Evolutionary conservation across 2,797 vertebrate species (phyloP), one percentile per base, ranked within the genome.

Genomic region (Myotis vivesi): DNA sequence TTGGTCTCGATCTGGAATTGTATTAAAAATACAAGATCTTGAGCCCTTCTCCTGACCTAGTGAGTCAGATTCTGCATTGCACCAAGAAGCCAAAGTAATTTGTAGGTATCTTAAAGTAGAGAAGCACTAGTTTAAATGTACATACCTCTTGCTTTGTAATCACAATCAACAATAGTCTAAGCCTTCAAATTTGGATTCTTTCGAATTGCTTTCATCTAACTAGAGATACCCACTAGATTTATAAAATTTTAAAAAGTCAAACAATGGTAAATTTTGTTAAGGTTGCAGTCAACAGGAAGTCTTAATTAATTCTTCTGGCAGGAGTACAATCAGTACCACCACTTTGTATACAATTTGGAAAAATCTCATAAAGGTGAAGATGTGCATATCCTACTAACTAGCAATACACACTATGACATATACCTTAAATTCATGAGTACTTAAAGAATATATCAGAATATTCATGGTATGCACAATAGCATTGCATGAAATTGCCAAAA

Each of bases 141-240:
- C 3, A 53, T n/a, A 79, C 5, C 15, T 88, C 13, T 64, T 89
- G 62, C 23, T 79, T 94, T 66, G 25, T 85, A 72, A 66, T 62
- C 25, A 41, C 33, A 66, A 46, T 38, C 12, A 53, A 22, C 30
- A 46, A 72, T 41, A 92, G 12, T 73, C 33, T 79, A 66, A 41
- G 46, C 53, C n/a, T 83, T 79, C 44, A 80, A 71, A 89, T 89
- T 89, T 57, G 57, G 59, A 81, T 75, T 92, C 64, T 81, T 89
- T 28, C 59, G 41, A 73, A 59, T 81, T 89, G 66, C 25, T 89
- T 86, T 73, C 25, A 57, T 46, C 46, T 73, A 95, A 80, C 51
- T 36, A 68, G 10, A 44, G 20, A 59, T 75, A 59, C 15, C 20
- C 64, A 25, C 12, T 68, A 59, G 19, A 33, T 76, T n/a, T 59